These are phyloP conservation scores for Pachypeltis micranthus DNA, from an alignment of 1,140 invertebrate genomes.

Conservation along the genomic window DNA sequence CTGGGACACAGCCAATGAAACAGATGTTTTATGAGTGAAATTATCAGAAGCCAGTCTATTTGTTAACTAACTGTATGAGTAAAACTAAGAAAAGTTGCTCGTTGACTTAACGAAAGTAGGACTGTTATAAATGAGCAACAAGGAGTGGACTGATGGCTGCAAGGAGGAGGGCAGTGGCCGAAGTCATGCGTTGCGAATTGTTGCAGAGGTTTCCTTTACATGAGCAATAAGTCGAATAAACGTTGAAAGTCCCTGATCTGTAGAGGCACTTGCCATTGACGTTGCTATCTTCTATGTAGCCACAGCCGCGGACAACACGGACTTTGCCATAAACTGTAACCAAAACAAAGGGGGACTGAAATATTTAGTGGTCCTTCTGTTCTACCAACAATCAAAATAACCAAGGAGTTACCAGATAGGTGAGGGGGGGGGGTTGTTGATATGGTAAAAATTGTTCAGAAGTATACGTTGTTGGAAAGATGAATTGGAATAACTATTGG, in stretches of 20 bases:
- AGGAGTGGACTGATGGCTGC: background rate
- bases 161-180: background rate
- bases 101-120: background rate
- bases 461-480: no score
- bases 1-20: no score
- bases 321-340: constrained; percentile 58
- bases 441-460: no score
- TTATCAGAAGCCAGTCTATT: constrained; percentile 13
- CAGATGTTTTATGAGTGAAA: no score
- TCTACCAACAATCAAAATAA: background rate
- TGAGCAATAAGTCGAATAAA: constrained; percentile 58
- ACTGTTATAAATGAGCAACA: constrained; percentile 4
- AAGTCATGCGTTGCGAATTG: constrained; percentile 29
- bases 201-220: constrained; percentile 65
- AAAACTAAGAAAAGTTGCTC: no score
- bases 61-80: background rate
- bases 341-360: constrained; percentile 15
- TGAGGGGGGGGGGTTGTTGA: no score
- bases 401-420: no score
- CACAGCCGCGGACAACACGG: constrained; percentile 59
- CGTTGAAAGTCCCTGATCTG: constrained; percentile 58
- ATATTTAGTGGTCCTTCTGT: background rate
- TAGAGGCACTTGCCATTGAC: constrained; percentile 47
- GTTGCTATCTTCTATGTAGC: constrained; percentile 50
- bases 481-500: no score